Conservation (phyloP, 2,888 invertebrate species). For the Plebejus anna region DNA sequence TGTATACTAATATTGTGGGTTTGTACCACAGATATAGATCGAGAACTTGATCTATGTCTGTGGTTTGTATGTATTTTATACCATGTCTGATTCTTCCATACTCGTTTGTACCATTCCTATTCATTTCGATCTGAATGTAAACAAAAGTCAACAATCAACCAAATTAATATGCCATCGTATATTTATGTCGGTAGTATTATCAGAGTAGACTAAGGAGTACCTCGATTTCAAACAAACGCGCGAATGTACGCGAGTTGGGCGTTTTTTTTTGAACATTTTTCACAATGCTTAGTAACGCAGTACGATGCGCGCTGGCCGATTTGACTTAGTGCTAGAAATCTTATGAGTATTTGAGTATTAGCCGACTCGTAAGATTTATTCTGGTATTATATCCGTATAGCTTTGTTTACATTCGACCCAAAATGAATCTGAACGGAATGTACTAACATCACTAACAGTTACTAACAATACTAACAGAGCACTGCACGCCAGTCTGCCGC, state of each 20-base stretch:
- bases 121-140: neutral
- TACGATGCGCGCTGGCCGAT: no score
- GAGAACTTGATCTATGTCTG: no score
- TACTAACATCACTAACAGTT: constrained; percentile 32
- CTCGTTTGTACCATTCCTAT: neutral
- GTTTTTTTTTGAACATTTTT: no score
- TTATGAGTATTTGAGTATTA: no score
- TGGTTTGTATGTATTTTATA: neutral
- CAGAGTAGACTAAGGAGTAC: no score
- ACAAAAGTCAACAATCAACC: neutral
- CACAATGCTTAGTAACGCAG: no score
- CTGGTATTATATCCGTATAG: neutral
- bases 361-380: no score
- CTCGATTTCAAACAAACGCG: no score
- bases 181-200: neutral
- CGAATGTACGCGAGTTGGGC: no score
- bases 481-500: constrained; percentile 77
- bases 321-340: no score
- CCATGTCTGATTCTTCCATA: neutral
- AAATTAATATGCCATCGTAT: neutral
- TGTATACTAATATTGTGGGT: neutral
- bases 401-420: neutral
- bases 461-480: constrained; percentile 73
- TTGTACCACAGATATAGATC: neutral
- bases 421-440: neutral